phyloP scores from a whole-genome alignment of 2,113 vertebrate genomes.

The Varanus komodoensis region DNA sequence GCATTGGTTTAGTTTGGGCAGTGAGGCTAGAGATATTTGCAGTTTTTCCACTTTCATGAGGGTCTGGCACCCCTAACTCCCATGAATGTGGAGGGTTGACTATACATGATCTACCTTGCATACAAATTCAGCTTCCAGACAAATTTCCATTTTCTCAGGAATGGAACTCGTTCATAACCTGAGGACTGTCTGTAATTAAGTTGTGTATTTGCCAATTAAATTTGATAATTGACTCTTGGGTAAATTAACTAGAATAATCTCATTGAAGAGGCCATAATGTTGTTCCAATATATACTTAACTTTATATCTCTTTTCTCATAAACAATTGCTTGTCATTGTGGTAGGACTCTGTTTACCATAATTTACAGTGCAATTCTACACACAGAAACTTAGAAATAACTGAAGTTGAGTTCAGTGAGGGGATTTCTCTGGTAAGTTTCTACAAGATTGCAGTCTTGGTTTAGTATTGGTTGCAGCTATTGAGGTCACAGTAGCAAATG shows the following conservation, averaged over 20 bases:
- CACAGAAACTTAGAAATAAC: neutral
- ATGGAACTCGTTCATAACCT: too few species aligned
- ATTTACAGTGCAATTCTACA: neutral
- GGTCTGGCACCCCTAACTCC: too few species aligned
- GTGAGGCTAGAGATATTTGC: too few species aligned
- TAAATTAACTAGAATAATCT: conserved; percentile 9
- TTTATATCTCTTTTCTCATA: neutral
- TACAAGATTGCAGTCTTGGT: neutral
- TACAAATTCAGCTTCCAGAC: too few species aligned
- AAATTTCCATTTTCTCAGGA: too few species aligned
- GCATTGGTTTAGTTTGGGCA: too few species aligned
- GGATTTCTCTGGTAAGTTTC: neutral
- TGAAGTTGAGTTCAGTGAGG: neutral
- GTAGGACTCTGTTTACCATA: conserved; percentile 3
- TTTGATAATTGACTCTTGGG: conserved; percentile 4
- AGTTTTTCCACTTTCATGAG: too few species aligned
- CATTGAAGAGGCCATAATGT: conserved; percentile 3
- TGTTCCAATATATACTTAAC: neutral
- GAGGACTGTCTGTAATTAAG: neutral
- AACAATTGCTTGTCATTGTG: conserved; percentile 18
- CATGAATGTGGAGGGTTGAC: too few species aligned
- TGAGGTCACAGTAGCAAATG: neutral
- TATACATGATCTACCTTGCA: too few species aligned
- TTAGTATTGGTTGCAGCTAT: neutral
- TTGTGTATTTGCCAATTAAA: conserved; percentile 12